These are phyloP conservation scores for Sminthurinus signatus DNA, from an alignment of 1,140 invertebrate genomes.

Conservation along the genomic window DNA sequence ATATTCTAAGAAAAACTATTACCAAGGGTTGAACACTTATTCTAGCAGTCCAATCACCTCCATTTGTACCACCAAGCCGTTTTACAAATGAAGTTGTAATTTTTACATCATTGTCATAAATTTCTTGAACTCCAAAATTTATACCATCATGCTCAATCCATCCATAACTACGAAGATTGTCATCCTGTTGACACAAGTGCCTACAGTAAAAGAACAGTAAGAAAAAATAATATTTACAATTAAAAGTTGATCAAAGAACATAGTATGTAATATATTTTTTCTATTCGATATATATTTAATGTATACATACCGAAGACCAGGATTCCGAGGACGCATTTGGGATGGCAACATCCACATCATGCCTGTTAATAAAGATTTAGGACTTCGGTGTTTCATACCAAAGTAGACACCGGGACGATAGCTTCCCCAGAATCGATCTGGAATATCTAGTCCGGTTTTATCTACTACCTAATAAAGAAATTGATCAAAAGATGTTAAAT, in stretches of 20 bases:
- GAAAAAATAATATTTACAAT: too few species aligned
- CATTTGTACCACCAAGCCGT: slow-evolving; percentile 63
- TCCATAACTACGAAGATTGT: slow-evolving; percentile 69
- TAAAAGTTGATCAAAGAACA: too few species aligned
- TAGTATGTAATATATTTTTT: neutral
- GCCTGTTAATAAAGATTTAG: slow-evolving; percentile 79
- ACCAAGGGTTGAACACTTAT: slow-evolving; percentile 57
- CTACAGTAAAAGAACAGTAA: slow-evolving; percentile 54
- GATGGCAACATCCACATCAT: slow-evolving; percentile 93
- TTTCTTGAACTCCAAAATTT: slow-evolving; percentile 85
- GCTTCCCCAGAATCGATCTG: slow-evolving; percentile 84
- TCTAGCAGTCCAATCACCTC: slow-evolving; percentile 88
- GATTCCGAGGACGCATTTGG: slow-evolving; percentile 56
- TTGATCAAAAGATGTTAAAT: too few species aligned
- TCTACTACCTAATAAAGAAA: slow-evolving; percentile 56
- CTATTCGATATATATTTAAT: neutral
- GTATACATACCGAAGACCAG: slow-evolving; percentile 57
- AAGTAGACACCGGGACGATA: slow-evolving; percentile 84
- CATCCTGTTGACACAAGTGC: slow-evolving; percentile 90
- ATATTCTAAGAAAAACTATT: too few species aligned
- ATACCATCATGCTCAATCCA: slow-evolving; percentile 90
- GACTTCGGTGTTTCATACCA: slow-evolving; percentile 81
- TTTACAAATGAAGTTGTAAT: slow-evolving; percentile 87
- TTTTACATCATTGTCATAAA: slow-evolving; percentile 68
- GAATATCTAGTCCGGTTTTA: slow-evolving; percentile 60